These are phyloP conservation scores for Phocoena phocoena DNA, from an alignment of 2,113 vertebrate species.

Conservation along the genomic window DNA sequence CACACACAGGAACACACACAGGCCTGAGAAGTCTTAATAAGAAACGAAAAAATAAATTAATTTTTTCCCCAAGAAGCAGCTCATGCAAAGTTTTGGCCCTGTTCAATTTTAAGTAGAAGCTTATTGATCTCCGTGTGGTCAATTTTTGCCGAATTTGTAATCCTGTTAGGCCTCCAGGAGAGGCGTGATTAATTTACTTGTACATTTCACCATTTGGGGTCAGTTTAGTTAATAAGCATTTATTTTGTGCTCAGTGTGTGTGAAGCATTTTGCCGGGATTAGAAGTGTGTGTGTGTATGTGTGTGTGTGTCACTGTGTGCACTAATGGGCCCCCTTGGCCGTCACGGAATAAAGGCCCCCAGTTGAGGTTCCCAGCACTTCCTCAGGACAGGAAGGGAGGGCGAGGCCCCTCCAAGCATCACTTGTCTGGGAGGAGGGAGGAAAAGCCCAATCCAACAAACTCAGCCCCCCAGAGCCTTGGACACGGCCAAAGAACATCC, in stretches of 20 bases:
- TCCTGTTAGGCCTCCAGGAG: conserved; percentile 30
- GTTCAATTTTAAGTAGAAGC: not conserved
- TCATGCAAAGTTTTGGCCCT: conserved; percentile 34
- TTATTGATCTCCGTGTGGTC: conserved; percentile 20
- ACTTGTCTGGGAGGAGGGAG: not conserved
- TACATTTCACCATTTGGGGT: conserved; percentile 41
- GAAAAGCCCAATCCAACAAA: not conserved
- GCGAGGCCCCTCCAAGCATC: not conserved
- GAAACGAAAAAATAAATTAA: not conserved
- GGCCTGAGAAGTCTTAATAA: not conserved
- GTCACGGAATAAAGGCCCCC: not conserved
- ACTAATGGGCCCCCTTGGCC: not conserved
- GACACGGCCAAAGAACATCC: not conserved
- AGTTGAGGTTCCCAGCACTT: not conserved
- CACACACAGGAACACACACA: accelerated
- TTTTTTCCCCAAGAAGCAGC: not conserved
- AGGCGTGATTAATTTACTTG: conserved; percentile 54
- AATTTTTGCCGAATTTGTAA: conserved; percentile 60
- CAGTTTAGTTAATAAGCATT: conserved; percentile 56
- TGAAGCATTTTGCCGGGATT: conserved; percentile 8
- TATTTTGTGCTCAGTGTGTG: conserved; percentile 30
- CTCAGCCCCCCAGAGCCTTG: not conserved
- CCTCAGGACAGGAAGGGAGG: not conserved
- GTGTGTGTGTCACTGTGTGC: not conserved
- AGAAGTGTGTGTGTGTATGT: not conserved